Evolutionary conservation across 1,140 invertebrate species (phyloP).

Genomic region (Homalodisca vitripennis): DNA sequence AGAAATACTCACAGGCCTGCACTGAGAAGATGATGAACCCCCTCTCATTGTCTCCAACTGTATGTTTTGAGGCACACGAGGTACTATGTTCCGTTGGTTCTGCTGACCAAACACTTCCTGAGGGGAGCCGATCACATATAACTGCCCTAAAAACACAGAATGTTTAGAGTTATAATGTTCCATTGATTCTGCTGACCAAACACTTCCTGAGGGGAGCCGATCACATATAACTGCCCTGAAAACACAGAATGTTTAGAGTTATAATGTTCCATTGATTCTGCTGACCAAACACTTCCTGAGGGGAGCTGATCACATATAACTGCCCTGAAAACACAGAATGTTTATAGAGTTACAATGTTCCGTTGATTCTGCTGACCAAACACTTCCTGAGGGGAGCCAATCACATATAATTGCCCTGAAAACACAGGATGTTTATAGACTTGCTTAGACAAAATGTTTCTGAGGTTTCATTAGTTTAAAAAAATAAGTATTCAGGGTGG

Average conservation of each 20-base stretch:
- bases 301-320: constrained; percentile 61
- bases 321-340: constrained; percentile 50
- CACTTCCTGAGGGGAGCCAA: constrained; percentile 60
- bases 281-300: constrained; percentile 55
- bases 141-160: constrained; percentile 51
- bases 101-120: constrained; percentile 55
- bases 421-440: background rate
- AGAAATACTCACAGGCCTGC: background rate
- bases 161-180: constrained; percentile 34
- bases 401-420: constrained; percentile 60
- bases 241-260: background rate
- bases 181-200: constrained; percentile 47
- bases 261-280: constrained; percentile 42
- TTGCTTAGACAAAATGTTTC: too few species aligned
- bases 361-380: constrained; percentile 47
- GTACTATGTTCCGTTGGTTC: constrained; percentile 41
- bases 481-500: too few species aligned
- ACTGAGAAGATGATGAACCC: background rate
- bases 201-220: constrained; percentile 60
- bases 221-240: constrained; percentile 60
- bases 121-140: constrained; percentile 61
- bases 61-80: too few species aligned
- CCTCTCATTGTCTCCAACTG: background rate
- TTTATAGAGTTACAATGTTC: constrained; percentile 35
- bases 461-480: too few species aligned